Evolutionary conservation across 2,797 vertebrate genomes (phyloP), one percentile per base, ranked within the genome.

Genomic region (Parauchenoglanis punctatus): DNA sequence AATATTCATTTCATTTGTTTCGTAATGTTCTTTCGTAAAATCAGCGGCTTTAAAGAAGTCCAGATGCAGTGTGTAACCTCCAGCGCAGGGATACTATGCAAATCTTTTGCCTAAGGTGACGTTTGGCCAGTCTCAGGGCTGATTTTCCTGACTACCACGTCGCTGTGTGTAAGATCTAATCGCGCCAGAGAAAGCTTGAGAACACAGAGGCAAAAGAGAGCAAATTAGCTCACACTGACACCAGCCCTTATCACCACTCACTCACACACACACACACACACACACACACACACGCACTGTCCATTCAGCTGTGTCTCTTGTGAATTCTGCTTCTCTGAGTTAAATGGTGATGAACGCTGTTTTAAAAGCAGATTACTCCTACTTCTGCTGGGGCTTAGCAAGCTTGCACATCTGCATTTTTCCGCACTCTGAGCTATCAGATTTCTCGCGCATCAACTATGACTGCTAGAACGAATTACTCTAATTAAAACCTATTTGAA

Each of bases 51-150:
- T 67, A 49, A 59, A 81, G 28, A 44, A 68, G 75, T 77, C 44
- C 23, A 78, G 68, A 20, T 23, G 46, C 46, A 58, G 83, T 75
- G 80, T 82, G 44, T 63, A 65, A 49, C 25, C 52, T 65, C 25
- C 52, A 72, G 52, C 56, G 59, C 20, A 12, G 67, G 81, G 68
- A 78, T 82, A 77, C 61, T 81, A 61, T 44, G 83, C 75, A 88
- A 85, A 91, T 78, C 61, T 87, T 84, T 73, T n/a, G 46, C 54
- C 23, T 17, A 46, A 82, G 89, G 73, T 75, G 59, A 73, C 7
- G 25, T 7, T 67, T 54, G 67, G 87, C 40, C 59, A 72, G 76
- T 85, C 72, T 63, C 78, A 86, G 68, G 83, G 59, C 65, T 63
- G 7, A 83, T 61, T 87, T 88, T 76, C 81, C 73, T 23, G 7